Conservation (phyloP, 2,113 vertebrate species). For the Hypanus sabinus region DNA sequence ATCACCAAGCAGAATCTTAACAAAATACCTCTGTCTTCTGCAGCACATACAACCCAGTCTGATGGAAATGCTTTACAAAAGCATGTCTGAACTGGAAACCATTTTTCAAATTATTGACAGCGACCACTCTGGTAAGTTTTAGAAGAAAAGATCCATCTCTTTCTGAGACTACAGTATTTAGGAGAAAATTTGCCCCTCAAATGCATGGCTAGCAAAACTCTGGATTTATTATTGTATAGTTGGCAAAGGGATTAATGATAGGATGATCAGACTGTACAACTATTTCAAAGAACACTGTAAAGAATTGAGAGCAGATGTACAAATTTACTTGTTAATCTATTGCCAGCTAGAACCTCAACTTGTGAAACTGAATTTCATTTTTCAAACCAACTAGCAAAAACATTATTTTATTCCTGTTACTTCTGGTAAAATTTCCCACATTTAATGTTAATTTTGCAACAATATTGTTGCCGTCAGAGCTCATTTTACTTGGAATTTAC, state of each 20-base stretch:
- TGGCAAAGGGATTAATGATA: neutral
- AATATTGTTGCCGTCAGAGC: neutral
- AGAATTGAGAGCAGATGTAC: neutral
- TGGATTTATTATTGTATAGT: neutral
- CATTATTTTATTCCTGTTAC: neutral
- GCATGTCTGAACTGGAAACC: slow-evolving; percentile 82
- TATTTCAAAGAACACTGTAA: neutral
- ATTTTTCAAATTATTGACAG: slow-evolving; percentile 88
- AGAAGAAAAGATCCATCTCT: no score
- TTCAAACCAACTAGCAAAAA: neutral
- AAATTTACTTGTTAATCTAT: neutral
- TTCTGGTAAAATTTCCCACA: neutral
- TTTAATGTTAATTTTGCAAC: neutral
- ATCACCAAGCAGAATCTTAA: no score
- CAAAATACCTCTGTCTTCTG: neutral
- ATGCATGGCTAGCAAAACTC: neutral
- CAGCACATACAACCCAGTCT: slow-evolving; percentile 81
- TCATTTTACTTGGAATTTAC: neutral
- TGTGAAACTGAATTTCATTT: neutral
- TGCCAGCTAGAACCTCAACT: neutral
- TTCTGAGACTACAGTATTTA: neutral
- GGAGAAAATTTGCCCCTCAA: neutral
- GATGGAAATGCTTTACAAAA: slow-evolving; percentile 82
- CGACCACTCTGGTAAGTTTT: slow-evolving; percentile 77
- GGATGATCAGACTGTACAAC: neutral